A percentile compares a stretch with the other conserved stretches of the same genome.
phyloP scores from a whole-genome alignment of 2,888 invertebrate species.

The Spilarctia lutea region DNA sequence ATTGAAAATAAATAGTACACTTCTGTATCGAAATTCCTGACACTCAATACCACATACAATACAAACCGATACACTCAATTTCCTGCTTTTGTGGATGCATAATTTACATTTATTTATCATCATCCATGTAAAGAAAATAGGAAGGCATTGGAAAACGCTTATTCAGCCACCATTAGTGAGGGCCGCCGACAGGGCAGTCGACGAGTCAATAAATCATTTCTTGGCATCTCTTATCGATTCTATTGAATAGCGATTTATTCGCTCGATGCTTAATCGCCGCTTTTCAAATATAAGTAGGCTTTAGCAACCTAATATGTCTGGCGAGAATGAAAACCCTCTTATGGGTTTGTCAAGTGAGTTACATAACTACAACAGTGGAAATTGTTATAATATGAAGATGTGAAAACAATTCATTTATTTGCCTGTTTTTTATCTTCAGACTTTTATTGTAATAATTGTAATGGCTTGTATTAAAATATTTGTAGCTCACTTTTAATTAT shows the following conservation, averaged over 20 bases:
- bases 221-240: constrained; percentile 77
- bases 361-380: background rate
- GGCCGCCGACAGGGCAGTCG: constrained; percentile 59
- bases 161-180: constrained; percentile 63
- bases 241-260: constrained; percentile 78
- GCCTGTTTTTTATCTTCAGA: background rate
- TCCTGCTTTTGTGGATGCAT: constrained; percentile 56
- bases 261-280: constrained; percentile 64
- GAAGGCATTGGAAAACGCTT: constrained; percentile 57
- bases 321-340: constrained; percentile 51
- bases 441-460: background rate
- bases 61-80: constrained; percentile 34
- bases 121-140: constrained; percentile 60
- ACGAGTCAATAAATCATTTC: constrained; percentile 82
- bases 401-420: background rate
- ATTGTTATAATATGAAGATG: background rate
- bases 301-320: constrained; percentile 61
- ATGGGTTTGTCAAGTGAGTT: constrained; percentile 24
- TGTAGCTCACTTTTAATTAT: too few relatives aligned
- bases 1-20: constrained; percentile 18
- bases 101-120: constrained; percentile 62
- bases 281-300: constrained; percentile 69
- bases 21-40: constrained; percentile 38
- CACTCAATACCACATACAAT: constrained; percentile 23
- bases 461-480: background rate